Conservation (phyloP, 2,797 vertebrate genomes). For the Sylvia borin region DNA sequence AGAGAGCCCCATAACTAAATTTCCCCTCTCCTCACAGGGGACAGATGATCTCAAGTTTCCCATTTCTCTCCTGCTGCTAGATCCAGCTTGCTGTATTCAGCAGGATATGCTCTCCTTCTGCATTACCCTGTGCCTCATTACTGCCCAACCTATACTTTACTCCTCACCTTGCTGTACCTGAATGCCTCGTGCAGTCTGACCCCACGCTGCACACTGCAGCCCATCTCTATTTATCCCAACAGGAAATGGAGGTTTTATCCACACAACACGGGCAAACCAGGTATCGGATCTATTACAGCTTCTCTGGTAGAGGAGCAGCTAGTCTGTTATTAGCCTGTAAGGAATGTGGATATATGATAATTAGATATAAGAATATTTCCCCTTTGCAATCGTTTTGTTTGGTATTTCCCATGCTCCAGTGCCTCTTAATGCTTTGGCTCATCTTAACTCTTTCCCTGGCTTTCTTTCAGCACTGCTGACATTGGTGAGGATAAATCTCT, state of each 20-base stretch:
- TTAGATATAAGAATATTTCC: slow-evolving; percentile 6
- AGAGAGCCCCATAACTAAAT: neutral
- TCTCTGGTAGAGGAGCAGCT: neutral
- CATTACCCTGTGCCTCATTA: neutral
- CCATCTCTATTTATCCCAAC: slow-evolving; percentile 40
- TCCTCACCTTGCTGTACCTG: neutral
- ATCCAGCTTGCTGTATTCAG: neutral
- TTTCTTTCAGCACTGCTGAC: neutral
- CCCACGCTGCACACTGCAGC: neutral
- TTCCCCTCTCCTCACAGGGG: slow-evolving; percentile 15
- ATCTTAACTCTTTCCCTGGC: neutral
- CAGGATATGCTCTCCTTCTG: neutral
- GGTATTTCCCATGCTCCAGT: neutral
- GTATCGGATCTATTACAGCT: neutral
- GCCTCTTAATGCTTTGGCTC: neutral
- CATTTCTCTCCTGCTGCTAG: slow-evolving; percentile 5
- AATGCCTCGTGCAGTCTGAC: neutral
- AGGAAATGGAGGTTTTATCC: slow-evolving; percentile 37
- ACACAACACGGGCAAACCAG: neutral
- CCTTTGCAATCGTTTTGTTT: neutral
- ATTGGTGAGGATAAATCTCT: neutral
- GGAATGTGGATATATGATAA: slow-evolving; percentile 1
- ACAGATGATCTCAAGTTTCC: neutral
- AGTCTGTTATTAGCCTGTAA: slow-evolving; percentile 20
- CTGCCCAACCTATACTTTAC: neutral